A percentile compares a stretch with the other conserved stretches of the same genome.
phyloP scores from a whole-genome alignment of 2,888 invertebrate genomes.

The Acronicta alni region DNA sequence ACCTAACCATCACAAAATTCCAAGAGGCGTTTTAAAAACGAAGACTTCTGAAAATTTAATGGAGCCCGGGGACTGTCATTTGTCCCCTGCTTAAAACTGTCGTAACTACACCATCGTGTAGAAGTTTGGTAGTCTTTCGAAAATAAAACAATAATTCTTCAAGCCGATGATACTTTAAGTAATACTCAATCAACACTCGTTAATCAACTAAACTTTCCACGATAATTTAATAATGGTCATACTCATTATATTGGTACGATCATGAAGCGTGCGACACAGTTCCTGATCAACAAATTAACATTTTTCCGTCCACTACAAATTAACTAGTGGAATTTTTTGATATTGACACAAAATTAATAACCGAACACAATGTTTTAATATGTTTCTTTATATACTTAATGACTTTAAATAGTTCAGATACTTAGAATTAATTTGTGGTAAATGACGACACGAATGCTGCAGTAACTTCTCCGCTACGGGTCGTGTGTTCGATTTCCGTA shows the following conservation, averaged over 20 bases:
- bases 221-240: slow-evolving; percentile 23
- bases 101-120: too few species aligned
- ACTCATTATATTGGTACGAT: slow-evolving; percentile 15
- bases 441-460: too few species aligned
- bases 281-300: slow-evolving; percentile 64
- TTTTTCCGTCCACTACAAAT: slow-evolving; percentile 72
- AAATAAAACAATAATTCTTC: background rate
- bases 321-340: slow-evolving; percentile 60
- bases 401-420: slow-evolving; percentile 13
- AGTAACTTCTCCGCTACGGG: background rate
- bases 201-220: slow-evolving; percentile 46
- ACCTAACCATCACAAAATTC: too few species aligned
- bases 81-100: too few species aligned
- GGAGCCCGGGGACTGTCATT: too few species aligned
- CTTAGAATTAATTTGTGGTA: too few species aligned
- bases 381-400: slow-evolving; percentile 44
- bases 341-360: slow-evolving; percentile 21
- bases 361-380: slow-evolving; percentile 43
- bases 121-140: background rate
- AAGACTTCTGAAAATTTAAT: too few species aligned
- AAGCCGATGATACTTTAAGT: slow-evolving; percentile 3
- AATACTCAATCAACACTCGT: slow-evolving; percentile 10
- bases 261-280: slow-evolving; percentile 34
- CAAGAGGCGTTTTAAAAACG: too few species aligned
- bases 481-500: too few species aligned